Base-by-base conservation (phyloP, 2,888 invertebrate genomes). In the Drosophila cognata region DNA sequence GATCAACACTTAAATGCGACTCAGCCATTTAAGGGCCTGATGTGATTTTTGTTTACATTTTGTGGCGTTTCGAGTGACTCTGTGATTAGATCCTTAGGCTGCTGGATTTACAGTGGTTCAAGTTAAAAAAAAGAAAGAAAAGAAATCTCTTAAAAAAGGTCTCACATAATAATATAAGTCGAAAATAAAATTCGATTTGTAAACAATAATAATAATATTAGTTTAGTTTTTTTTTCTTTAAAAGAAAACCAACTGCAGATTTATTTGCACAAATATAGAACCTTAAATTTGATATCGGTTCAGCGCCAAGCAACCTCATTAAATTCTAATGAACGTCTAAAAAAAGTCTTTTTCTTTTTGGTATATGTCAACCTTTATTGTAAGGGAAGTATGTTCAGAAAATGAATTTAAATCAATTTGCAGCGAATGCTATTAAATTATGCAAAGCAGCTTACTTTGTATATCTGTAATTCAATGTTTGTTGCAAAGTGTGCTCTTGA, bases 1-100 rank as follows among this genome's bases (percentile, higher is more conserved):
- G 59, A 79, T 70, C 58, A 55, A 62, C 46, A 79, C 52, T 51
- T 46, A 60, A 77, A 56, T 38, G 76, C 18, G 25, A 7, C 33
- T 21, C n/a, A 33, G 18, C 21, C 35, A 36, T 31, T 35, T 18
- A 5, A 3, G 25, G 21, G 5, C 2, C 31, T 69, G 70, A 41
- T 51, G 50, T 35, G 68, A 58, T 68, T 43, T n/a, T 25, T 35
- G 70, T 35, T 69, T 50, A 35, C 71, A 57, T 46, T 67, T 33
- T 18, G 46, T 21, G 5, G 10, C 11, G 8, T 6, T 46, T 46
- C 21, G 28, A 28, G 11, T 10, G 5, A 35, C 28, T 38, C 33
- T 67, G 16, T n/a, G 29, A 33, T 33, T 65, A 50, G n/a, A 33
- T 38, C 25, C 25, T 50, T 33, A 31, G 21, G 31, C 4, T 16